phyloP scores from a whole-genome alignment of 2,797 vertebrate species.

The Gymnoscopelus microlampas region DNA sequence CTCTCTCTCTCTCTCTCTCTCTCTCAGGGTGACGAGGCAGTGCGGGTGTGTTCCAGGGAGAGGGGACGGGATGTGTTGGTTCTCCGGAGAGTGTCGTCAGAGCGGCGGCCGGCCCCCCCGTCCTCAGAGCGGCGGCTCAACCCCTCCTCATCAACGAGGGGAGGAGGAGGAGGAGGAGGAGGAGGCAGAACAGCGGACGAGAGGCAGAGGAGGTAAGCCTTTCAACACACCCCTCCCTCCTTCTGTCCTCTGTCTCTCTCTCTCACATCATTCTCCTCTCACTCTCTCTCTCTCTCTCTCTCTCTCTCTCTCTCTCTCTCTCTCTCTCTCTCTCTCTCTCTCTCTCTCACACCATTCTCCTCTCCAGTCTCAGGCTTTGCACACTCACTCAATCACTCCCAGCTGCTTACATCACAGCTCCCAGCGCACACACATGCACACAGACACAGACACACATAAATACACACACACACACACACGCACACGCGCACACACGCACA shows the following conservation, averaged over 20 bases:
- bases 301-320: neutral
- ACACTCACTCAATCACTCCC: conserved; percentile 59
- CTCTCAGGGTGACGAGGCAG: conserved; percentile 86
- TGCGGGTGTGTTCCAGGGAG: conserved; percentile 83
- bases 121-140: conserved; percentile 83
- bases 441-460: too few species aligned
- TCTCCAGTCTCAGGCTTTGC: conserved; percentile 40
- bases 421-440: neutral
- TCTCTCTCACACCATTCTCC: conserved; percentile 2
- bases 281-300: neutral
- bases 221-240: conserved; percentile 34
- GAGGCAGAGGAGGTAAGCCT: conserved; percentile 88
- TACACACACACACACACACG: too few species aligned
- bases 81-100: conserved; percentile 90
- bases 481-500: too few species aligned
- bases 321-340: conserved; percentile 1
- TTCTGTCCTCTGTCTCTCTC: conserved; percentile 2
- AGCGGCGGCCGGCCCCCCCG: conserved; percentile 82
- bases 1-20: conserved; percentile 38
- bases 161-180: conserved; percentile 77
- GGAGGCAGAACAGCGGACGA: conserved; percentile 72
- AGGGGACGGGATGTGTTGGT: conserved; percentile 87
- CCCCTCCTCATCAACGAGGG: conserved; percentile 76
- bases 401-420: conserved; percentile 79
- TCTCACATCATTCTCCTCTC: neutral